A percentile compares a stretch with the other conserved stretches of the same genome.
Evolutionary conservation across 2,888 invertebrate species (phyloP).

Genomic region (Micropterix aruncella): DNA sequence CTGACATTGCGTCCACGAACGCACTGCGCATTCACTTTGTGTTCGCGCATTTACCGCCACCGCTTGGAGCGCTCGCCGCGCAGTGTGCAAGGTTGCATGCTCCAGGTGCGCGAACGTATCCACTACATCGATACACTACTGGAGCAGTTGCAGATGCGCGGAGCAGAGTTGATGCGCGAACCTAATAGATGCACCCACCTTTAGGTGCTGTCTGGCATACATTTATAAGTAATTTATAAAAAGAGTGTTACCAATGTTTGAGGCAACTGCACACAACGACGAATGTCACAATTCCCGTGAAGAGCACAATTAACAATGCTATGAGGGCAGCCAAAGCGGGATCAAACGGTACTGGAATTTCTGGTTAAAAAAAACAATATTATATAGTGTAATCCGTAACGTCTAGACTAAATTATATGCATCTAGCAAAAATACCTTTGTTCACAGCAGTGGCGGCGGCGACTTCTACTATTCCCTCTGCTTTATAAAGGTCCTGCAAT

Average conservation of each 20-base stretch:
- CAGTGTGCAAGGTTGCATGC: no score
- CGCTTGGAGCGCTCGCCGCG: no score
- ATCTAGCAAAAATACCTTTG: conserved; percentile 20
- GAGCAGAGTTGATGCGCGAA: no score
- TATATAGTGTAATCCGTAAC: conserved; percentile 1
- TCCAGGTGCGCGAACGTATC: no score
- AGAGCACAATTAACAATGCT: conserved; percentile 69
- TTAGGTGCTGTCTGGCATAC: no score
- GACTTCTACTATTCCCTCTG: conserved; percentile 29
- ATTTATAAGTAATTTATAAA: not conserved
- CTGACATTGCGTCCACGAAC: no score
- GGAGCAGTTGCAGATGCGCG: no score
- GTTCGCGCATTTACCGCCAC: no score
- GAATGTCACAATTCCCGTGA: conserved; percentile 77
- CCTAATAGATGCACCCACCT: no score
- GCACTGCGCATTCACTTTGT: no score
- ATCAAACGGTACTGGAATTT: conserved; percentile 57
- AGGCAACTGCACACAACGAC: conserved; percentile 79
- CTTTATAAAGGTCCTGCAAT: conserved; percentile 48
- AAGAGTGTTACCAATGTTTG: conserved; percentile 53
- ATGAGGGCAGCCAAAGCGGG: conserved; percentile 76
- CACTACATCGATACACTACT: not conserved
- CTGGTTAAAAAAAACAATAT: conserved; percentile 2
- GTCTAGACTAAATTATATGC: not conserved
- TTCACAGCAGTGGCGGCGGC: conserved; percentile 28